Percentiles rank a stretch among this genome's conserved stretches.
Evolutionary conservation across 2,113 vertebrate genomes (phyloP).

Genomic region (Leucoraja erinaceus): DNA sequence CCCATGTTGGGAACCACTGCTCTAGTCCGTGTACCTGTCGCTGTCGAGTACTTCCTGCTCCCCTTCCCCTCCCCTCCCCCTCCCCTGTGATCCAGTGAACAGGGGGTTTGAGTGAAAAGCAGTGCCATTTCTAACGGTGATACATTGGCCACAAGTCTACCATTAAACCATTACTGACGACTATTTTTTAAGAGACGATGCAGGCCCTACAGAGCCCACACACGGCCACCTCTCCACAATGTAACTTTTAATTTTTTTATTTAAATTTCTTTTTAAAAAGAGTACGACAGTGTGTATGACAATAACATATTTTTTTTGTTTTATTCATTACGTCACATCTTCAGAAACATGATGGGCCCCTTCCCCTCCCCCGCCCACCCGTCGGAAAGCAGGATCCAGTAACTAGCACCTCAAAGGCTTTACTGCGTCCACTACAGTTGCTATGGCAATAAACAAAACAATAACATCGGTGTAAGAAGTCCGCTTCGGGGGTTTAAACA

Average conservation of each 20-base stretch:
- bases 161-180: conserved; percentile 92
- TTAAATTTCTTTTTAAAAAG: conserved; percentile 53
- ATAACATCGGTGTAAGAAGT: conserved; percentile 37
- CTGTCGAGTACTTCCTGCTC: conserved; percentile 69
- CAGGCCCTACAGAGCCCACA: conserved; percentile 87
- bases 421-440: conserved; percentile 37
- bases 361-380: background rate
- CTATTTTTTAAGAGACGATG: conserved; percentile 85
- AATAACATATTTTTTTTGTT: conserved; percentile 36
- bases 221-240: conserved; percentile 93
- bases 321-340: conserved; percentile 35
- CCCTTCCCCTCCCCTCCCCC: conserved; percentile 1
- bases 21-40: conserved; percentile 77
- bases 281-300: conserved; percentile 38
- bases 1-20: too few species aligned
- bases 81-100: conserved; percentile 51
- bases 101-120: conserved; percentile 93
- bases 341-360: conserved; percentile 31
- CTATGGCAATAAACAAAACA: conserved; percentile 39
- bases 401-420: conserved; percentile 33
- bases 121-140: conserved; percentile 89
- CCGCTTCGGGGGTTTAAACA: conserved; percentile 5
- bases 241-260: conserved; percentile 70
- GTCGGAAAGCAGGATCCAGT: conserved; percentile 25
- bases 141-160: conserved; percentile 85